These are phyloP conservation scores for Cacajao melanocephalus DNA, from an alignment of 2,797 vertebrate species.

Conservation along the genomic window DNA sequence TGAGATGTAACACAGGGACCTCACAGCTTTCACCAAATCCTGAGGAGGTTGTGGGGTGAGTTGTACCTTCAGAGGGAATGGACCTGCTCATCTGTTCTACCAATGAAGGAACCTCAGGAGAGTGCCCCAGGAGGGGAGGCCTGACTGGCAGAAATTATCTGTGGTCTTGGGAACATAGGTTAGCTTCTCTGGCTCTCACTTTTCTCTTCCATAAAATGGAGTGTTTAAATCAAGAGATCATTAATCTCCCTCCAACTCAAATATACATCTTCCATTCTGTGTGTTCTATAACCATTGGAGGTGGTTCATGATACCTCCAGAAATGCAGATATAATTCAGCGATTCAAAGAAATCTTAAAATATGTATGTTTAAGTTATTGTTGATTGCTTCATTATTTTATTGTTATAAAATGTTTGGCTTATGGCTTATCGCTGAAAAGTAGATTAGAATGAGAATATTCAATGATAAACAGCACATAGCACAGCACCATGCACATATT, in stretches of 20 bases:
- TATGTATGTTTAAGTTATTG: neutral
- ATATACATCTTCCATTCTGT: neutral
- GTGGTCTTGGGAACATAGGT: neutral
- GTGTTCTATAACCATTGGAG: neutral
- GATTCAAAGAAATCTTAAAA: neutral
- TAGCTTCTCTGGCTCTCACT: neutral
- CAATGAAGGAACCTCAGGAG: neutral
- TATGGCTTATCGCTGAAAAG: neutral
- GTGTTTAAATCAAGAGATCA: neutral
- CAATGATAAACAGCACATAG: neutral
- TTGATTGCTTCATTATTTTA: neutral
- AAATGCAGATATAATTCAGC: neutral
- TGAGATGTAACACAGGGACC: neutral
- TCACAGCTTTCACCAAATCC: neutral
- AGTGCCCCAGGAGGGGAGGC: neutral
- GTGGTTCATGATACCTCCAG: neutral
- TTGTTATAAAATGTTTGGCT: neutral
- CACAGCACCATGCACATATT: neutral
- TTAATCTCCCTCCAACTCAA: neutral
- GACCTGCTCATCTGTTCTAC: neutral
- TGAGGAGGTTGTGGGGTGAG: neutral
- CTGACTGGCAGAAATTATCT: neutral
- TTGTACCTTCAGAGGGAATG: neutral
- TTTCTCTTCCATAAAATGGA: neutral
- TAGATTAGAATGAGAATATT: neutral